Evolutionary conservation across 1,140 invertebrate species (phyloP), one percentile per base, ranked within the genome.

Genomic region (Zaprionus gabonicus): DNA sequence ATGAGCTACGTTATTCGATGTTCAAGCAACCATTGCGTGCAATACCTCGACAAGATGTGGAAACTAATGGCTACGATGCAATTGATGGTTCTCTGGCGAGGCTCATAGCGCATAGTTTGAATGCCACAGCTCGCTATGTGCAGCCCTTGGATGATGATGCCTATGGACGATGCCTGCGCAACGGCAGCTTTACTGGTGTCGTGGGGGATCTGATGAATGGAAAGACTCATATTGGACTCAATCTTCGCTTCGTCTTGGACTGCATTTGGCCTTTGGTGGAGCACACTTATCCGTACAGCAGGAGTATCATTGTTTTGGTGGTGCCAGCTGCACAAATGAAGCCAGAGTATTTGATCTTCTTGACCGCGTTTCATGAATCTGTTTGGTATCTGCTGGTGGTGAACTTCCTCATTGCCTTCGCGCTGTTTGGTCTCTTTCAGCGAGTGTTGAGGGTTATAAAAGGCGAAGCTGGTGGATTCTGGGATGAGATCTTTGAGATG

Each of bases 331-430:
- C 91, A 3, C 63, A 56, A 34, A 70, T 91, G 59, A 69, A 66
- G 31, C 91, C 91, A 2, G 84, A 80, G 20, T 92, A 91, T 58
- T 59, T 78, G 3, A 92, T 91, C 10, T 92, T 92, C 17, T 55
- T 92, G 0, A 67, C 77, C 1, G 86, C 90, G 0, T 92, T 92
- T n/a, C 75, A 60, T 1, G 66, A 67, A 10, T 59, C 73, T 7
- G 60, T 91, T 5, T 92, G 91, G 91, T 63, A 78, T 20, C 3
- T 90, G 12, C 57, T 92, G 0, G 9, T 81, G 17, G 34, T 44
- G 9, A 91, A 81, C 17, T 83, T 92, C 4, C 23, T 91, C 44
- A 15, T 82, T 15, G 72, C 80, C 3, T 59, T 91, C 10, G 20
- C 72, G 0, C 31, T 91, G 1, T 91, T 87, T n/a, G 63, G 55